Evolutionary conservation across 2,888 invertebrate species (phyloP).

Genomic region (Heteromyza rotundicornis): DNA sequence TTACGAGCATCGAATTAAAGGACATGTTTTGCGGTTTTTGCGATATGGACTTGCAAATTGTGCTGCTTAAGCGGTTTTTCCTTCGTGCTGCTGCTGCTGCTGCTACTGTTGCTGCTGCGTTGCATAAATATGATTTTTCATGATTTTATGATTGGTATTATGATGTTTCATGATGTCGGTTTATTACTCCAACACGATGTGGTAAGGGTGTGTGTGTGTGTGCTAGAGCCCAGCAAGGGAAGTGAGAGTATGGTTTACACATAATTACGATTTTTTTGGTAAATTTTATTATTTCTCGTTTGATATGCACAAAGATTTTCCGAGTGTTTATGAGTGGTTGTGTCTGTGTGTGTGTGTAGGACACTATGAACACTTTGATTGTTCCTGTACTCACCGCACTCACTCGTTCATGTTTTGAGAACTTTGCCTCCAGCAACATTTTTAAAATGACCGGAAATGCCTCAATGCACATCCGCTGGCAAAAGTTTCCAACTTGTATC

Average conservation of each 20-base stretch:
- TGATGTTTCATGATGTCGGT: constrained; percentile 52
- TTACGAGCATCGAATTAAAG: constrained; percentile 31
- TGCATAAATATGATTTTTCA: constrained; percentile 53
- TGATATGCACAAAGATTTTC: no score
- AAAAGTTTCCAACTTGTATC: not conserved
- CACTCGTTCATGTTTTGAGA: no score
- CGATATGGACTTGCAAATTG: constrained; percentile 17
- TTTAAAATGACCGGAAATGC: constrained; percentile 1
- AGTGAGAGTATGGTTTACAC: no score
- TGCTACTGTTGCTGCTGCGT: constrained; percentile 9
- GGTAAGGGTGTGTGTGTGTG: no score
- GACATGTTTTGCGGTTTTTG: constrained; percentile 23
- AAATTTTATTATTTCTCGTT: no score
- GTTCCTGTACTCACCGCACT: no score
- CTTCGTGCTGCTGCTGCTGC: constrained; percentile 14
- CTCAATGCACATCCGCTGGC: not conserved
- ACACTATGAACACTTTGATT: no score
- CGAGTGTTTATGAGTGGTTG: no score
- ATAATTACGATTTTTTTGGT: no score
- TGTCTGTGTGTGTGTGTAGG: no score
- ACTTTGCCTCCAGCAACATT: no score
- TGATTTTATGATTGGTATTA: constrained; percentile 54
- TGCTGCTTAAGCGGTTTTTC: constrained; percentile 20
- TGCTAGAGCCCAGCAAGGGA: no score
- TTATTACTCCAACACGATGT: constrained; percentile 49